Conservation (phyloP, 2,113 vertebrate species). For the Theropithecus gelada region DNA sequence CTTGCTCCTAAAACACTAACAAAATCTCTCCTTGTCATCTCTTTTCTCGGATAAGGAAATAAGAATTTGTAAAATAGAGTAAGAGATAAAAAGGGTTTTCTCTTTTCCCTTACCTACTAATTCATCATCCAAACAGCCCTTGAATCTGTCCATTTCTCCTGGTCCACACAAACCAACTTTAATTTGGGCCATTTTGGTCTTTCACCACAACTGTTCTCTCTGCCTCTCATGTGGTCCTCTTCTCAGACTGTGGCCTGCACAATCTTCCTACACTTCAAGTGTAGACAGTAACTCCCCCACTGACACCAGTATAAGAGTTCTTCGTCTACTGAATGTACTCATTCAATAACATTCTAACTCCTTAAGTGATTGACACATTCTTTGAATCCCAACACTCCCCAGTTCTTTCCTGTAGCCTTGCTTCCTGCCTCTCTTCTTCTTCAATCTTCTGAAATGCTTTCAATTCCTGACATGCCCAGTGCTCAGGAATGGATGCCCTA, state of each 20-base stretch:
- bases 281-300: fast-evolving
- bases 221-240: not conserved
- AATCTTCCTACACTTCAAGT: not conserved
- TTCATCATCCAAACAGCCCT: too few species aligned
- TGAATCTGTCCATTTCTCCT: not conserved
- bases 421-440: fast-evolving
- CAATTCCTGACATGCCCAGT: not conserved
- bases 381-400: not conserved
- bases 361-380: not conserved
- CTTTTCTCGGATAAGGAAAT: not conserved
- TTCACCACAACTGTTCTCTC: not conserved
- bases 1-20: not conserved
- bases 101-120: too few species aligned
- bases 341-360: not conserved
- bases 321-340: not conserved
- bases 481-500: not conserved
- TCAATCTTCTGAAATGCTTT: not conserved
- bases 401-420: fast-evolving
- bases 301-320: not conserved
- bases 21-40: not conserved
- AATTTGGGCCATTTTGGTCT: not conserved
- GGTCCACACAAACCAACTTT: not conserved
- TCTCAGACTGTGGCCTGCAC: not conserved
- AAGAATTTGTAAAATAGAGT: not conserved
- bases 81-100: not conserved